Conservation (phyloP, 2,797 vertebrate species). For the Smutsia gigantea region DNA sequence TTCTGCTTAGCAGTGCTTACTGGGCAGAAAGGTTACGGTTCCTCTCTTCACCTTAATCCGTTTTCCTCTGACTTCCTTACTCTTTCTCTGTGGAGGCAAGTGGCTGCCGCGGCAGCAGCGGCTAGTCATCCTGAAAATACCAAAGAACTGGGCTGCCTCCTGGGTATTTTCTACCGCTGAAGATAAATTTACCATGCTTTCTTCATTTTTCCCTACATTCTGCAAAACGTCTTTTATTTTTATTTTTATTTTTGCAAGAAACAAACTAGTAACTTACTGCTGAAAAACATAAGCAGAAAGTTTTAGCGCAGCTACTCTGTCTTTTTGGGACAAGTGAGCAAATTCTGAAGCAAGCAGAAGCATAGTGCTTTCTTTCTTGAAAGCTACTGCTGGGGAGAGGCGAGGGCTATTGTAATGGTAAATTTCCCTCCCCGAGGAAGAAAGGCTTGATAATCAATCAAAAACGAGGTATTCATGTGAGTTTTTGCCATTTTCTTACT, state of each 20-base stretch:
- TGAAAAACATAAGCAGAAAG: background rate
- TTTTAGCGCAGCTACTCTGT: background rate
- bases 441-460: conserved; percentile 88
- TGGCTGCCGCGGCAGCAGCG: background rate
- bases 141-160: background rate
- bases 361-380: conserved; percentile 88
- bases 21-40: background rate
- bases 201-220: background rate
- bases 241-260: background rate
- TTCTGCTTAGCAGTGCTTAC: background rate
- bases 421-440: conserved; percentile 89
- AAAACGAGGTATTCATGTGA: conserved; percentile 82
- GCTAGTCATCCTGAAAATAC: background rate
- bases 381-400: conserved; percentile 92
- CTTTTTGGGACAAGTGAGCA: conserved; percentile 9
- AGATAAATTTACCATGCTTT: background rate
- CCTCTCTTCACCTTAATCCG: background rate
- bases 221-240: background rate
- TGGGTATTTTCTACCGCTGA: background rate
- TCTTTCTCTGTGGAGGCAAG: background rate
- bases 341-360: conserved; percentile 79
- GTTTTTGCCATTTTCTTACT: conserved; percentile 77
- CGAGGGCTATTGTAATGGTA: conserved; percentile 95
- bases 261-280: background rate
- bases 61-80: background rate